Percentiles rank a stretch among this genome's conserved stretches.
These are phyloP conservation scores for Plutella xylostella DNA, from an alignment of 2,888 invertebrate species.

Conservation along the genomic window DNA sequence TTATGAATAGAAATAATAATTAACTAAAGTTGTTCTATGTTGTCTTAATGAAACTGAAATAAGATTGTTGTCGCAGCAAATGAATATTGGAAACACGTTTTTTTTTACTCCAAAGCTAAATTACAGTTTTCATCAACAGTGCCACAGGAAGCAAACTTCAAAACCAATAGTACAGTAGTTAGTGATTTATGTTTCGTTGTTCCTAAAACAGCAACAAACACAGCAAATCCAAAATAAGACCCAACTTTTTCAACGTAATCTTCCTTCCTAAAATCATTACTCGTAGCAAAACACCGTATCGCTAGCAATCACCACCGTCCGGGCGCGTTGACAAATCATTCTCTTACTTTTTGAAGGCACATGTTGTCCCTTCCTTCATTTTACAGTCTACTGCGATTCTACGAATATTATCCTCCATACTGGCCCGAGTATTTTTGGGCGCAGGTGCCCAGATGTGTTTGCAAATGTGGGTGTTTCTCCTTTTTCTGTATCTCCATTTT, in stretches of 20 bases:
- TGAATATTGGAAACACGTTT: no score
- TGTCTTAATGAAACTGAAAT: no score
- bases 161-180: no score
- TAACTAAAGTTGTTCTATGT: no score
- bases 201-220: no score
- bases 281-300: conserved; percentile 45
- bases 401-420: conserved; percentile 61
- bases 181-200: no score
- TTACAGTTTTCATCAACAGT: no score
- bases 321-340: conserved; percentile 57
- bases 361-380: conserved; percentile 61
- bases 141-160: no score
- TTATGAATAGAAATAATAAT: no score
- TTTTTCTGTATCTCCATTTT: conserved; percentile 41
- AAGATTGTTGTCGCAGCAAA: no score
- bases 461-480: conserved; percentile 20
- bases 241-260: background rate
- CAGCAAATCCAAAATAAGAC: no score
- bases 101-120: no score
- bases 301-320: conserved; percentile 45
- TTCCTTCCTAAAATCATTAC: background rate
- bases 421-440: conserved; percentile 50
- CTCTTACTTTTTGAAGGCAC: conserved; percentile 54
- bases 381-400: conserved; percentile 68
- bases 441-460: conserved; percentile 63